Percentiles rank a stretch among this genome's conserved stretches.
Conservation (phyloP, 2,797 vertebrate genomes). For the Dendrocincla tyrannina region DNA sequence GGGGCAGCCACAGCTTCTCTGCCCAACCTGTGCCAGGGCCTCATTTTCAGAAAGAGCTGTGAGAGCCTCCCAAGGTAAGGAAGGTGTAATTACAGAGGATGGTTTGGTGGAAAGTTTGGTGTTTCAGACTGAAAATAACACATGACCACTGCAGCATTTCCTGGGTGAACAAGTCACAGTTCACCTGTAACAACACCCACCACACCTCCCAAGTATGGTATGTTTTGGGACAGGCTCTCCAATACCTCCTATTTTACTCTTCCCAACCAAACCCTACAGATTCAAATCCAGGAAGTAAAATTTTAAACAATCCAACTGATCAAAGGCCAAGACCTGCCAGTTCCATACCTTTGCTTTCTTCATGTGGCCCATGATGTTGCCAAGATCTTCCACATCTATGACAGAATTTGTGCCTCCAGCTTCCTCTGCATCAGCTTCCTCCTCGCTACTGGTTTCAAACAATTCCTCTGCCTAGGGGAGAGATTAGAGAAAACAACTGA, state of each 20-base stretch:
- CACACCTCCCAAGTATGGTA: not conserved
- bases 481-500: not conserved
- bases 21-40: not conserved
- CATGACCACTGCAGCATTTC: not conserved
- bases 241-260: not conserved
- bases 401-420: constrained; percentile 67
- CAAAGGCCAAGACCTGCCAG: not conserved
- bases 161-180: not conserved
- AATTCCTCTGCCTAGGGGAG: constrained; percentile 61
- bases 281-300: not conserved
- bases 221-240: not conserved
- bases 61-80: accelerated
- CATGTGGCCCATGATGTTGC: constrained; percentile 79
- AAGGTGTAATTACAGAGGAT: not conserved
- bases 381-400: constrained; percentile 90
- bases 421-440: constrained; percentile 69
- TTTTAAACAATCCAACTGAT: not conserved
- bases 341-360: constrained; percentile 85
- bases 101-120: not conserved
- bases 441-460: constrained; percentile 87
- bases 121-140: not conserved
- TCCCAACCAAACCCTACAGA: not conserved
- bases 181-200: not conserved
- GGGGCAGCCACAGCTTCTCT: not conserved
- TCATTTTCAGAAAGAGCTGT: not conserved